phyloP scores from a whole-genome alignment of 1,140 invertebrate genomes.

The Drosophila kanapiae region DNA sequence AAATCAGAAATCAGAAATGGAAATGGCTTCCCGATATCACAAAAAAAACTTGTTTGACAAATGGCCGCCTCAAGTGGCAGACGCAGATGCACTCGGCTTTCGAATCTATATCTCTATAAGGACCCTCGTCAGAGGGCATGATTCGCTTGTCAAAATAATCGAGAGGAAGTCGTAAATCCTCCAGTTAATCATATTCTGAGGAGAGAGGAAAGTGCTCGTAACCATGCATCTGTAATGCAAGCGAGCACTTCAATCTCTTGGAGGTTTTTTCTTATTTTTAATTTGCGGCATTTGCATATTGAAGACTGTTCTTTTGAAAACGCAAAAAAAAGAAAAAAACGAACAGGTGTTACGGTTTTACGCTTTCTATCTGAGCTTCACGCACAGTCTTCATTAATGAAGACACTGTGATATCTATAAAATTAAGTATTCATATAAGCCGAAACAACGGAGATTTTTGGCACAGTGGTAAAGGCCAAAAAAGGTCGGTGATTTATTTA shows the following conservation, averaged over 20 bases:
- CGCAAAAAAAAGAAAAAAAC: conserved; percentile 9
- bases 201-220: conserved; percentile 16
- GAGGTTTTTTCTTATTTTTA: neutral
- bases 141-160: conserved; percentile 72
- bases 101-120: conserved; percentile 22
- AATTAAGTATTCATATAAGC: conserved; percentile 40
- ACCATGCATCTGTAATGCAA: conserved; percentile 17
- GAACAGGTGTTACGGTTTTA: conserved; percentile 29
- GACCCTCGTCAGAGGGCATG: conserved; percentile 57
- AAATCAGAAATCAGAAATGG: conserved; percentile 57
- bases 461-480: conserved; percentile 28
- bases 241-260: neutral
- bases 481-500: neutral
- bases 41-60: conserved; percentile 48
- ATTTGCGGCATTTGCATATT: conserved; percentile 16
- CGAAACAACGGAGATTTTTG: conserved; percentile 12
- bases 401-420: conserved; percentile 49
- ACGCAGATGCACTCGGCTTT: conserved; percentile 14
- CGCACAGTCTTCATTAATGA: conserved; percentile 49
- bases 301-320: conserved; percentile 3
- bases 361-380: conserved; percentile 40
- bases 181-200: conserved; percentile 42
- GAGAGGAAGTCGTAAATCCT: conserved; percentile 72
- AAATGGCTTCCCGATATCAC: conserved; percentile 43
- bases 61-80: conserved; percentile 65